These are phyloP conservation scores for Conomelus anceps DNA, from an alignment of 2,888 invertebrate species.

Conservation along the genomic window DNA sequence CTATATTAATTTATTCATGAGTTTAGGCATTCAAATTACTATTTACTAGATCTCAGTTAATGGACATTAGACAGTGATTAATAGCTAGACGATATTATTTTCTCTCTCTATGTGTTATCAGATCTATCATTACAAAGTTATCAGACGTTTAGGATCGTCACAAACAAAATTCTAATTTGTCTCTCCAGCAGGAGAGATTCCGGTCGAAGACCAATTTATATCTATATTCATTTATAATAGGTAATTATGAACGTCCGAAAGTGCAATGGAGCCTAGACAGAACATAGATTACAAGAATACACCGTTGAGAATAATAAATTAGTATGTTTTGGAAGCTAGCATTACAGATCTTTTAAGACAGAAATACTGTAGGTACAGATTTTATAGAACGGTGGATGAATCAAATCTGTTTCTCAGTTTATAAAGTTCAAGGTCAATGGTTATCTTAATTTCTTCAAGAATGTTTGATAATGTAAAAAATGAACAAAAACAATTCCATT, in stretches of 20 bases:
- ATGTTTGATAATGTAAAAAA: too few species aligned
- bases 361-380: neutral
- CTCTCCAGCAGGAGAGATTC: neutral
- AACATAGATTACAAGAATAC: neutral
- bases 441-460: too few species aligned
- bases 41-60: neutral
- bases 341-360: neutral
- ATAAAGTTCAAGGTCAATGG: neutral
- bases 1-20: too few species aligned
- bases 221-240: too few species aligned
- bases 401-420: neutral
- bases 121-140: neutral
- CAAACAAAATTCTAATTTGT: neutral
- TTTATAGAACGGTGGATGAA: neutral
- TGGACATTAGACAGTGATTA: neutral
- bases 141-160: neutral
- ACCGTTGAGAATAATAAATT: neutral
- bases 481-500: too few species aligned
- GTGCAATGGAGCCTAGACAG: neutral
- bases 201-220: neutral
- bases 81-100: neutral
- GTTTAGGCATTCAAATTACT: neutral
- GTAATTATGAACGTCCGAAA: neutral
- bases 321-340: neutral
- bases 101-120: neutral